Percentiles rank a stretch among this genome's conserved stretches.
These are phyloP conservation scores for Holothuria scabra DNA, from an alignment of 53 echinoderm and acorn worm species.

Conservation along the genomic window DNA sequence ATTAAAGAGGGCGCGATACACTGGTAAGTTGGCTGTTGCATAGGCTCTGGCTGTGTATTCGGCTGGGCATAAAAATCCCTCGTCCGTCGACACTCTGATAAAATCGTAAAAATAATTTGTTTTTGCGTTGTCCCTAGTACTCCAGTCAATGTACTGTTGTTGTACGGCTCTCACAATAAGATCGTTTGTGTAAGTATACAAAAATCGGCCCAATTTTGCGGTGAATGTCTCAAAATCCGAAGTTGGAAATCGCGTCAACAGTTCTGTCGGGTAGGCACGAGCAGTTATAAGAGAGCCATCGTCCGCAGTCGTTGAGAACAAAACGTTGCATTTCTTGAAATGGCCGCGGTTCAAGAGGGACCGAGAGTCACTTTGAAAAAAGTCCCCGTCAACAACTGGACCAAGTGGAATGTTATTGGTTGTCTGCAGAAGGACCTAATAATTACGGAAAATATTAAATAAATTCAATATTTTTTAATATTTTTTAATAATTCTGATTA, in stretches of 20 bases:
- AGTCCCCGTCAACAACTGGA: slow-evolving; percentile 62
- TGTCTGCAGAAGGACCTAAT: slow-evolving; percentile 52
- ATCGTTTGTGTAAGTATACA: slow-evolving; percentile 67
- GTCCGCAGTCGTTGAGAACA: slow-evolving; percentile 51
- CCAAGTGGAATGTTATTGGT: slow-evolving; percentile 69
- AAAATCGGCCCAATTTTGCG: slow-evolving; percentile 48
- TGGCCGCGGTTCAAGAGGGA: slow-evolving; percentile 39
- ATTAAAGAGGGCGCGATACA: slow-evolving; percentile 60
- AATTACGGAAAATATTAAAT: background rate
- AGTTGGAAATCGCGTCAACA: background rate
- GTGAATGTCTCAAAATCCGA: slow-evolving; percentile 54
- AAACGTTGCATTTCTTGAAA: slow-evolving; percentile 65
- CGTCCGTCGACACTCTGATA: slow-evolving; percentile 61
- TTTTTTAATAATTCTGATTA: too few relatives aligned
- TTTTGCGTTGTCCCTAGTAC: slow-evolving; percentile 37
- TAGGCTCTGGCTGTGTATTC: slow-evolving; percentile 59
- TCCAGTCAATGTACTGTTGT: slow-evolving; percentile 77
- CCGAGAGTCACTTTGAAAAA: slow-evolving; percentile 42
- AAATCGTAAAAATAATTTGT: slow-evolving; percentile 72
- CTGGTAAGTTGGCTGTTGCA: slow-evolving; percentile 40
- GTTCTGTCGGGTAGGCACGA: slow-evolving; percentile 46
- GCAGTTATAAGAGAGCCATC: slow-evolving; percentile 61
- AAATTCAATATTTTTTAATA: too few relatives aligned
- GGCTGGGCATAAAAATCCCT: slow-evolving; percentile 68
- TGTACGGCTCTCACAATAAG: slow-evolving; percentile 57